A percentile compares a stretch with the other conserved stretches of the same genome.
Evolutionary conservation across 2,888 invertebrate species (phyloP).

Genomic region (Coecobrya sp.): DNA sequence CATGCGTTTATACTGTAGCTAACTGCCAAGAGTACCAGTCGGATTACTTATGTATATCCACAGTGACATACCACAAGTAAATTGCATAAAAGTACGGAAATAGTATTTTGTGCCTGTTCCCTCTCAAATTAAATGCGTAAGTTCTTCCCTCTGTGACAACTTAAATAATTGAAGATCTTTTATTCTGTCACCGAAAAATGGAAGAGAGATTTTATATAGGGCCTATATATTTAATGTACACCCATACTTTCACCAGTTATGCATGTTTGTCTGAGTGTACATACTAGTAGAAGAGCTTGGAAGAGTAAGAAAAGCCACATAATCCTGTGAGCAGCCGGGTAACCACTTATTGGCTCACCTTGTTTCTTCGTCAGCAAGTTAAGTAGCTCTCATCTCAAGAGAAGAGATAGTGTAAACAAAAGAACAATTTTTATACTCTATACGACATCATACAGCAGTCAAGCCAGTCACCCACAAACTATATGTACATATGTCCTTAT

Average conservation of each 20-base stretch:
- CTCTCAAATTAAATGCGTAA: constrained; percentile 16
- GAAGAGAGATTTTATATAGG: background rate
- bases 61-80: background rate
- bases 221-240: background rate
- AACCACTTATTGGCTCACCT: constrained; percentile 63
- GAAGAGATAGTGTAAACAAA: constrained; percentile 59
- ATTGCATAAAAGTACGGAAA: constrained; percentile 5
- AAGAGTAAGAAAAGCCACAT: constrained; percentile 46
- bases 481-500: background rate
- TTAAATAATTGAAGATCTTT: constrained; percentile 72
- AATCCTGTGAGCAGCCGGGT: constrained; percentile 57
- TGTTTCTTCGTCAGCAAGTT: constrained; percentile 66
- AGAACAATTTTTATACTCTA: constrained; percentile 26
- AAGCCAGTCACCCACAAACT: background rate
- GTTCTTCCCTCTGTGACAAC: constrained; percentile 52
- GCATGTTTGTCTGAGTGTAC: background rate
- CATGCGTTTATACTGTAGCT: background rate
- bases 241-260: background rate
- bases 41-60: background rate
- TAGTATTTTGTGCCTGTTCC: background rate
- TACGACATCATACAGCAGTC: background rate
- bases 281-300: background rate
- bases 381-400: constrained; percentile 68
- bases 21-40: background rate
- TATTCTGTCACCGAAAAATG: constrained; percentile 31